Evolutionary conservation across 2,113 vertebrate species (phyloP).

Genomic region (Arothron firmamentum): DNA sequence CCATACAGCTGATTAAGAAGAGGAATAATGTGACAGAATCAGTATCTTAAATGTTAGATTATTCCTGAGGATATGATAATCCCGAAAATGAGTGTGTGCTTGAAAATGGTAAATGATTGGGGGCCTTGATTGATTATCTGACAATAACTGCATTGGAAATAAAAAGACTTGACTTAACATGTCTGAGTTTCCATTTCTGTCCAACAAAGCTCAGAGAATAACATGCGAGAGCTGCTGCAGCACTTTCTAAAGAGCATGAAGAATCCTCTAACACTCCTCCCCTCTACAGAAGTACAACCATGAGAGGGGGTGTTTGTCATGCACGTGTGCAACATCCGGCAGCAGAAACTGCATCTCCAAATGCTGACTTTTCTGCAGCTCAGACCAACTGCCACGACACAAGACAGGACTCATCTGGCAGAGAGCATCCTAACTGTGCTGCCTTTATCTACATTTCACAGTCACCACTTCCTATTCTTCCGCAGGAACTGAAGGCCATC

Average conservation of each 20-base stretch:
- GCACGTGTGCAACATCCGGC: constrained; percentile 1
- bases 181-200: no score
- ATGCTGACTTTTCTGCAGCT: constrained; percentile 26
- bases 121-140: not conserved
- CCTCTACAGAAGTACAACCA: not conserved
- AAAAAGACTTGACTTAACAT: no score
- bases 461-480: constrained; percentile 53
- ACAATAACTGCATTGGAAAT: no score
- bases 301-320: not conserved
- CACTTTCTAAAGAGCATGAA: not conserved
- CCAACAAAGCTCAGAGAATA: no score
- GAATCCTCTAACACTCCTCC: not conserved
- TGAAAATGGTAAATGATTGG: not conserved
- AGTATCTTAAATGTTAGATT: not conserved
- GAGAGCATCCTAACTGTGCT: constrained; percentile 23
- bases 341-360: constrained; percentile 5
- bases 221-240: no score
- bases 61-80: no score
- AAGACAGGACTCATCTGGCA: constrained; percentile 31
- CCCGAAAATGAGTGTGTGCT: no score
- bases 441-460: constrained; percentile 53
- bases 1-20: not conserved
- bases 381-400: constrained; percentile 41
- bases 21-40: no score
- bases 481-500: constrained; percentile 16